Conservation (phyloP, 2,113 vertebrate genomes). For the Cephalopholis sonnerati region DNA sequence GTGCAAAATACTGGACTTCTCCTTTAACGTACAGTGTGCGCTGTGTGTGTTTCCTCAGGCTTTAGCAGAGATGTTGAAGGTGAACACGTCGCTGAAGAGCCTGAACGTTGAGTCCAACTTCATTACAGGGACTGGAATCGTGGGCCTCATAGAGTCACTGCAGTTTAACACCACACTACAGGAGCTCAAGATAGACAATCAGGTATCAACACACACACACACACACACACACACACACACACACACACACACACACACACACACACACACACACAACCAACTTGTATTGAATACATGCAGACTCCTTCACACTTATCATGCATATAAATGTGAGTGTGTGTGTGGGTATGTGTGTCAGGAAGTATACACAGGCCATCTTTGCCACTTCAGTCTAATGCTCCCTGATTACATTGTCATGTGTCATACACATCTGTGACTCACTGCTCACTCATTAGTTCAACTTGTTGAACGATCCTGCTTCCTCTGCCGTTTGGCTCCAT, state of each 20-base stretch:
- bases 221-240: background rate
- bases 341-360: constrained; percentile 19
- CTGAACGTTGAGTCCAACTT: constrained; percentile 99
- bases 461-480: background rate
- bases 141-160: constrained; percentile 90
- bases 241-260: too few relatives aligned
- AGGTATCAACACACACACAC: constrained; percentile 82
- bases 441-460: background rate
- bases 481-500: background rate
- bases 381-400: constrained; percentile 50
- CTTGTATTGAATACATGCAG: background rate
- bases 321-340: constrained; percentile 3
- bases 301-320: background rate
- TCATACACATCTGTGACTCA: constrained; percentile 44
- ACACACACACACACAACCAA: background rate
- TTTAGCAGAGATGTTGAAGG: constrained; percentile 95
- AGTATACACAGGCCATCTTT: constrained; percentile 49
- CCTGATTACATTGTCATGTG: constrained; percentile 15
- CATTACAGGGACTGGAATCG: constrained; percentile 93
- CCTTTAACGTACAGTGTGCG: background rate
- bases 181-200: constrained; percentile 98
- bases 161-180: constrained; percentile 90
- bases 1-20: too few relatives aligned
- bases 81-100: constrained; percentile 91
- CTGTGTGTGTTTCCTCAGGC: constrained; percentile 84